A percentile compares a stretch with the other conserved stretches of the same genome.
phyloP scores from a whole-genome alignment of 2,888 invertebrate species.

The Cephus pulcher region DNA sequence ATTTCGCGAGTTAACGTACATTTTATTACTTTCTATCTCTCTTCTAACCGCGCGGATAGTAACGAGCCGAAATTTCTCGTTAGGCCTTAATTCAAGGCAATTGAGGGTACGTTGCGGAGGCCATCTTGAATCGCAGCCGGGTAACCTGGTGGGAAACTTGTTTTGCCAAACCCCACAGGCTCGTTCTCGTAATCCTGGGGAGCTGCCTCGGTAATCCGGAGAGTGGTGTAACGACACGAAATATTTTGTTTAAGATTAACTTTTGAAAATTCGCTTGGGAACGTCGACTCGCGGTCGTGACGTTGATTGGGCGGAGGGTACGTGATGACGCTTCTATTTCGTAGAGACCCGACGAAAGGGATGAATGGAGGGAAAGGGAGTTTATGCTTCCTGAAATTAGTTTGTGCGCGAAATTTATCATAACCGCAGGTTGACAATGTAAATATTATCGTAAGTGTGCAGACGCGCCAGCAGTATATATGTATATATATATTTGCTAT shows the following conservation, averaged over 20 bases:
- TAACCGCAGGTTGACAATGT: conserved; percentile 32
- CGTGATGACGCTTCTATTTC: not conserved
- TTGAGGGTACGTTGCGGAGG: conserved; percentile 37
- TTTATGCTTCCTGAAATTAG: conserved; percentile 41
- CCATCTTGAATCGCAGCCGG: conserved; percentile 40
- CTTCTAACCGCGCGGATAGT: not conserved
- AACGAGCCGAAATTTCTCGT: conserved; percentile 46
- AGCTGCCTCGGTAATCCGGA: not conserved
- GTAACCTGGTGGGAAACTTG: not conserved
- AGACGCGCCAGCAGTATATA: not conserved
- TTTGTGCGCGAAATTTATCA: conserved; percentile 46
- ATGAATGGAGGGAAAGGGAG: conserved; percentile 14
- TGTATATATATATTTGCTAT: not conserved
- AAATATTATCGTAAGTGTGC: conserved; percentile 40
- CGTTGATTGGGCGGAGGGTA: not conserved
- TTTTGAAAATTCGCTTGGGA: not conserved
- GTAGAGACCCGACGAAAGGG: not conserved
- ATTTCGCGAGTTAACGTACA: not conserved
- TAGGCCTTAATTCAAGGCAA: conserved; percentile 47
- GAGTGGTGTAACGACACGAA: conserved; percentile 5
- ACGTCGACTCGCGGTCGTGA: not conserved
- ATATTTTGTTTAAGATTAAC: conserved; percentile 16
- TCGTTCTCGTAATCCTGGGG: not conserved
- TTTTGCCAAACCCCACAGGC: not conserved
- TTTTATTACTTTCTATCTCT: not conserved